Percentiles rank a stretch among this genome's conserved stretches.
phyloP scores from a whole-genome alignment of 2,888 invertebrate species.

The Tenthredo livida region DNA sequence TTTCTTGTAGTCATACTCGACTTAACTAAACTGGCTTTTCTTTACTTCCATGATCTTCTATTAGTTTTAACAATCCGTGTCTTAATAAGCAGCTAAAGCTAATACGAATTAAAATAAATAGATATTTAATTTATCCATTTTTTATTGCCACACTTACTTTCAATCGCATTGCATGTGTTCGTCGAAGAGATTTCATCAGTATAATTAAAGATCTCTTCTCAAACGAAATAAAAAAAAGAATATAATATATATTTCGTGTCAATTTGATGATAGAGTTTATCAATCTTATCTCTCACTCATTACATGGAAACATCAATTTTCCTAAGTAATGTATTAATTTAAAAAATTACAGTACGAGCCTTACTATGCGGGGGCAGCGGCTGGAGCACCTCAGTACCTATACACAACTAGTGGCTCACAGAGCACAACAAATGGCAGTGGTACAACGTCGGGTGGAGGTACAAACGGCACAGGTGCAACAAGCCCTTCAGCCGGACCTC shows the following conservation, averaged over 20 bases:
- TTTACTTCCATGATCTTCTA: background rate
- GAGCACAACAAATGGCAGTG: slow-evolving; percentile 66
- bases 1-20: background rate
- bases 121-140: too few species aligned
- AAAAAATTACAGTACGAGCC: slow-evolving; percentile 72
- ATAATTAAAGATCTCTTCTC: background rate
- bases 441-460: slow-evolving; percentile 63
- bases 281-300: background rate
- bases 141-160: background rate
- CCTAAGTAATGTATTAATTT: background rate
- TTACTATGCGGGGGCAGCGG: slow-evolving; percentile 74
- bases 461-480: slow-evolving; percentile 67
- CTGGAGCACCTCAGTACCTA: slow-evolving; percentile 77
- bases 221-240: background rate
- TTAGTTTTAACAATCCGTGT: background rate
- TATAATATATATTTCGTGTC: background rate
- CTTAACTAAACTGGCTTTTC: background rate
- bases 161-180: slow-evolving; percentile 20
- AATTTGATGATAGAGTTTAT: too few species aligned
- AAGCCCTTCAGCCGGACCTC: slow-evolving; percentile 67
- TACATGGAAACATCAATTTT: background rate
- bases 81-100: background rate
- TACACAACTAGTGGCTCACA: slow-evolving; percentile 77
- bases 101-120: background rate
- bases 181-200: background rate